A percentile compares a stretch with the other conserved stretches of the same genome.
These are phyloP conservation scores for Aradus depressus DNA, from an alignment of 2,888 invertebrate genomes.

Conservation along the genomic window DNA sequence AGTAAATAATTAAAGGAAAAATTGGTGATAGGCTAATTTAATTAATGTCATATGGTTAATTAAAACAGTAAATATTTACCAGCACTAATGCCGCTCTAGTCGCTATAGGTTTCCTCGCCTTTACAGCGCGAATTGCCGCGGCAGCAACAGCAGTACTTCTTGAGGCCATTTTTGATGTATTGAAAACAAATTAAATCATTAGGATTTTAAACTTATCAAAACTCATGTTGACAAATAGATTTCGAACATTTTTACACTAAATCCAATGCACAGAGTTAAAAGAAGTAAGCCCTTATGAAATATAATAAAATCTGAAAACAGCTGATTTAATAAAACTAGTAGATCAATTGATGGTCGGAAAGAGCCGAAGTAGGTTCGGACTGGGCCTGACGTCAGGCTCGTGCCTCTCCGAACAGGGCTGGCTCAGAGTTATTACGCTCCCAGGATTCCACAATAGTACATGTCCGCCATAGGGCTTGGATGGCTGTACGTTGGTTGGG, in stretches of 20 bases:
- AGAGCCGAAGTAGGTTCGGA: constrained; percentile 25
- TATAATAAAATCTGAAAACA: constrained; percentile 6
- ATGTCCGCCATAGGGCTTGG: constrained; percentile 43
- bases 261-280: background rate
- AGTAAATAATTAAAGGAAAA: too few species aligned
- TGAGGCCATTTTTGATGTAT: constrained; percentile 21
- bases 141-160: constrained; percentile 52
- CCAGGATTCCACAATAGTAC: constrained; percentile 35
- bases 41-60: too few species aligned
- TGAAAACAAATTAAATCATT: background rate
- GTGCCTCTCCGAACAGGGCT: constrained; percentile 28
- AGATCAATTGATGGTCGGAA: constrained; percentile 25
- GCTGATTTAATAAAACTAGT: constrained; percentile 9
- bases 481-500: constrained; percentile 38
- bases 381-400: constrained; percentile 31
- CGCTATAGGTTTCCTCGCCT: constrained; percentile 64
- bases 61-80: too few species aligned
- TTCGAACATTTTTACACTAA: constrained; percentile 1
- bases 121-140: constrained; percentile 80
- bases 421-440: constrained; percentile 32
- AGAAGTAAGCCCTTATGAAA: background rate
- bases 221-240: too few species aligned
- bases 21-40: too few species aligned
- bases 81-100: constrained; percentile 73
- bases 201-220: too few species aligned